phyloP scores from a whole-genome alignment of 2,888 invertebrate genomes.

The Melinopterus prodromus region DNA sequence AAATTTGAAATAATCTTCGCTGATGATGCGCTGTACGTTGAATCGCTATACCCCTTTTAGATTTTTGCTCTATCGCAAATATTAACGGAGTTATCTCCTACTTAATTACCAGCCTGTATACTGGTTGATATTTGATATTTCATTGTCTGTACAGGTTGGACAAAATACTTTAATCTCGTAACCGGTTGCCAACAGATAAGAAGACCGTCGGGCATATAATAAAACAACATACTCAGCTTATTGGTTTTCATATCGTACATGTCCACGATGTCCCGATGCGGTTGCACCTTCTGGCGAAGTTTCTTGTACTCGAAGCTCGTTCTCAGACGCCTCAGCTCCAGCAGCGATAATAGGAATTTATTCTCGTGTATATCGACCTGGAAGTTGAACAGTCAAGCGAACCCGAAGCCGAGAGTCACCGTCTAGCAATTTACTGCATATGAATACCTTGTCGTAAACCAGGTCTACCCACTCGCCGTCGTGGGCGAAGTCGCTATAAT shows the following conservation, averaged over 20 bases:
- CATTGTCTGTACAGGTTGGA: too few species aligned
- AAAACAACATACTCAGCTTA: constrained; percentile 37
- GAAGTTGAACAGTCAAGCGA: constrained; percentile 20
- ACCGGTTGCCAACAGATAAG: too few species aligned
- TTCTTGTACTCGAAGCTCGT: constrained; percentile 41
- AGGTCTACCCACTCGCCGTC: constrained; percentile 38
- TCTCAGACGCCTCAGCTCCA: constrained; percentile 38
- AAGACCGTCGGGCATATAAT: too few species aligned
- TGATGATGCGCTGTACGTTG: too few species aligned
- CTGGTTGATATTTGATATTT: too few species aligned
- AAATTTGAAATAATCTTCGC: too few species aligned
- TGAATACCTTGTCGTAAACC: constrained; percentile 48
- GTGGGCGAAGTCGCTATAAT: constrained; percentile 42
- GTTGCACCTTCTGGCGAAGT: constrained; percentile 41
- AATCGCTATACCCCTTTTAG: too few species aligned
- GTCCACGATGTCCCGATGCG: constrained; percentile 4
- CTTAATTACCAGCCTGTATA: too few species aligned
- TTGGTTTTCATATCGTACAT: constrained; percentile 42
- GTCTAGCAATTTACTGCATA: constrained; percentile 27
- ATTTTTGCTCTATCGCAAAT: too few species aligned
- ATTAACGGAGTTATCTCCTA: too few species aligned
- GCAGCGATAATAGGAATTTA: constrained; percentile 40
- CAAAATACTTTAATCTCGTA: too few species aligned
- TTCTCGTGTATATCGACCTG: constrained; percentile 42
- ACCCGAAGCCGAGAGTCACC: not conserved